Percentiles rank a stretch among this genome's conserved stretches.
phyloP scores from a whole-genome alignment of 2,797 vertebrate species.

The Adrianichthys oophorus region DNA sequence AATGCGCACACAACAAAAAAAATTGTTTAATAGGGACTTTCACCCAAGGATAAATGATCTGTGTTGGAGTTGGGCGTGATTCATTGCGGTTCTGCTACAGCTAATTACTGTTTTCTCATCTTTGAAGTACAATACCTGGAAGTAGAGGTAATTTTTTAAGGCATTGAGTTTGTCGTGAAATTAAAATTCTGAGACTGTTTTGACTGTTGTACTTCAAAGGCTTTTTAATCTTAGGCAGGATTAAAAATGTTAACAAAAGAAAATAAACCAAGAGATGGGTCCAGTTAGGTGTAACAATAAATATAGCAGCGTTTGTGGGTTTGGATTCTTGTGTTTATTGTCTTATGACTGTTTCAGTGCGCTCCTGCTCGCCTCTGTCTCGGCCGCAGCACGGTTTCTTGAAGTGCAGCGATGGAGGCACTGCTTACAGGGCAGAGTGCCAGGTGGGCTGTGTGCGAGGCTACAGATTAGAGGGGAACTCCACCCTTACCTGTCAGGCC shows the following conservation, averaged over 20 bases:
- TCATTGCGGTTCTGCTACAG: constrained; percentile 20
- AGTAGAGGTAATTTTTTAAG: too few species aligned
- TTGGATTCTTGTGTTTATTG: constrained; percentile 10
- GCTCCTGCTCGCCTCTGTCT: constrained; percentile 83
- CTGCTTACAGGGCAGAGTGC: constrained; percentile 82
- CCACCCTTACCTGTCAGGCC: constrained; percentile 85
- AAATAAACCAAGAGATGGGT: constrained; percentile 8
- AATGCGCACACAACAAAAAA: constrained; percentile 10
- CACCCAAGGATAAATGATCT: constrained; percentile 40
- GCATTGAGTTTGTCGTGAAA: not conserved
- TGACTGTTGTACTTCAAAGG: not conserved
- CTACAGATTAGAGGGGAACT: constrained; percentile 84
- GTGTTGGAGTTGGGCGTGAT: constrained; percentile 34
- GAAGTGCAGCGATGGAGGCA: constrained; percentile 80
- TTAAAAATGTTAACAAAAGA: constrained; percentile 1
- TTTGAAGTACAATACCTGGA: constrained; percentile 17
- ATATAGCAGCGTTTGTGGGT: constrained; percentile 1
- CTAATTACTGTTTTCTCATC: constrained; percentile 24
- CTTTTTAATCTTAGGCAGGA: not conserved
- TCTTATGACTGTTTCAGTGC: constrained; percentile 71
- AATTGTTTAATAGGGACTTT: constrained; percentile 47
- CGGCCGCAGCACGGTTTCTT: constrained; percentile 81
- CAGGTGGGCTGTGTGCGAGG: constrained; percentile 85
- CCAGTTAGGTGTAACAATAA: constrained; percentile 7
- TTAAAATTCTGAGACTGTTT: not conserved